Conservation (phyloP, 2,113 vertebrate genomes). For the Henicopernis longicauda region DNA sequence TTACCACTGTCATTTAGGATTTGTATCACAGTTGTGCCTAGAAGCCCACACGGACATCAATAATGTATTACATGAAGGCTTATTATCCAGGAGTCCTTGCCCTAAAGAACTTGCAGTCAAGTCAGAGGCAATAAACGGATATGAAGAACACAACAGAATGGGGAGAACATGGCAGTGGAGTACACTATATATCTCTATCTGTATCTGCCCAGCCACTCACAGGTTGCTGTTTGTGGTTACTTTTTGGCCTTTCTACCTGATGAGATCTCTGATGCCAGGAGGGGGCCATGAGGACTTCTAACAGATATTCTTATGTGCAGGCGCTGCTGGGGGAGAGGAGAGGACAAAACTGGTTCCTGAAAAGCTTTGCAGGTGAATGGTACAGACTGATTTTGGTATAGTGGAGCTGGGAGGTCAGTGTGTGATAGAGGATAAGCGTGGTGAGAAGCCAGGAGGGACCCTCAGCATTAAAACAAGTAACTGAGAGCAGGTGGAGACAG, state of each 20-base stretch:
- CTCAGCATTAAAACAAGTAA: background rate
- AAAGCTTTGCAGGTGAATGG: background rate
- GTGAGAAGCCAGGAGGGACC: background rate
- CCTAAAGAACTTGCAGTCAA: background rate
- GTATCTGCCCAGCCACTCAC: background rate
- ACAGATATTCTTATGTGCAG: background rate
- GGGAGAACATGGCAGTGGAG: background rate
- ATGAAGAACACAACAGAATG: background rate
- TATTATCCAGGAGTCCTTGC: conserved; percentile 5
- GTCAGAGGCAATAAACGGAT: background rate
- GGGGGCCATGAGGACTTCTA: background rate
- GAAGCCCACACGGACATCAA: background rate
- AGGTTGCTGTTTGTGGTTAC: background rate
- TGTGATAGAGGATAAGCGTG: background rate
- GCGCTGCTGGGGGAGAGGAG: background rate
- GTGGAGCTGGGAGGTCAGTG: background rate
- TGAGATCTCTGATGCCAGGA: background rate
- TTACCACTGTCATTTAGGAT: conserved; percentile 29
- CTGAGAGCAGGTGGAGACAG: background rate
- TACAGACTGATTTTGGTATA: background rate
- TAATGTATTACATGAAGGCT: conserved; percentile 4
- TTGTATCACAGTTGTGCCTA: conserved; percentile 29
- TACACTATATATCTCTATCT: rapidly evolving
- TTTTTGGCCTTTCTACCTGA: background rate
- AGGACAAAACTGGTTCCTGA: background rate